These are phyloP conservation scores for Dilophus febrilis DNA, from an alignment of 2,888 invertebrate species.

Conservation along the genomic window DNA sequence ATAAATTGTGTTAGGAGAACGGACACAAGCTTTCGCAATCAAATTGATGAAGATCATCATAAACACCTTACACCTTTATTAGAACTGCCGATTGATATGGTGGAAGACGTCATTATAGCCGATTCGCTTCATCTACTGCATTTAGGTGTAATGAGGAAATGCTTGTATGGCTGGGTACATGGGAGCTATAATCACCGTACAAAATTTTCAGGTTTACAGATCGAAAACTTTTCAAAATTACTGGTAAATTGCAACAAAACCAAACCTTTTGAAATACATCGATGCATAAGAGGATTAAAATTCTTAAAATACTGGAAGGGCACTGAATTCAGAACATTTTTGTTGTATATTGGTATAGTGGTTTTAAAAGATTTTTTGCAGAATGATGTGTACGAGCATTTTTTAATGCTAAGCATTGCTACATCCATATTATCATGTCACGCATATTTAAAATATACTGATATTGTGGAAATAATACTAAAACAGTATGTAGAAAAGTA, in stretches of 20 bases:
- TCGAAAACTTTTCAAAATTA: neutral
- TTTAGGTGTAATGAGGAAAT: neutral
- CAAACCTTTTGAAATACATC: constrained; percentile 4
- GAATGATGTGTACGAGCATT: neutral
- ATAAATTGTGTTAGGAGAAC: neutral
- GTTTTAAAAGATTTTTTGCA: constrained; percentile 1
- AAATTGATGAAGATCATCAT: neutral
- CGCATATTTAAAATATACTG: no score
- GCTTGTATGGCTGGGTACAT: neutral
- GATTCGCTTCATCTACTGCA: neutral
- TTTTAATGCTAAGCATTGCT: constrained; percentile 1
- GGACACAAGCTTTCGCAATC: neutral
- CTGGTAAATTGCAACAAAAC: neutral
- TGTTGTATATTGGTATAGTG: constrained; percentile 3
- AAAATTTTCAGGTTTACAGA: neutral
- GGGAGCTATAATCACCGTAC: neutral
- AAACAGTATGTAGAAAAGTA: no score
- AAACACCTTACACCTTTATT: neutral
- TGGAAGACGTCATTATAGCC: neutral
- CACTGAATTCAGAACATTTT: constrained; percentile 2
- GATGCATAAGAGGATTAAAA: neutral
- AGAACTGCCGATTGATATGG: neutral
- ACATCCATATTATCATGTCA: neutral
- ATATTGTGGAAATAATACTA: no score
- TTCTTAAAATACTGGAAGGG: constrained; percentile 4